Conservation (phyloP, 1,140 invertebrate genomes). For the Whitmania pigra region DNA sequence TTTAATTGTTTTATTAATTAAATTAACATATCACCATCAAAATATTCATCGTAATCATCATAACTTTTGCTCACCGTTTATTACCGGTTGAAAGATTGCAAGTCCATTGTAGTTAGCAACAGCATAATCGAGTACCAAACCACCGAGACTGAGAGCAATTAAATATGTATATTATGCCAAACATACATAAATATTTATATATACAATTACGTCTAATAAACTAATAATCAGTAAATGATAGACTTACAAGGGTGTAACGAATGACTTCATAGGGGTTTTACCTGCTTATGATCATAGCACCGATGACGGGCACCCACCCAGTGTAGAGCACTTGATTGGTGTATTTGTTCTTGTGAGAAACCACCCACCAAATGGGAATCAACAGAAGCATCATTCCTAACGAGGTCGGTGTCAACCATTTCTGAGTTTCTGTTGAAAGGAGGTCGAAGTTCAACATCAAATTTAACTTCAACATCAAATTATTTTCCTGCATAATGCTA, state of each 20-base stretch:
- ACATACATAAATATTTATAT: too few species aligned
- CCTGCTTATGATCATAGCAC: constrained; percentile 46
- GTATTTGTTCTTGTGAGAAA: constrained; percentile 41
- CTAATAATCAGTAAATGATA: too few species aligned
- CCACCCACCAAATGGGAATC: constrained; percentile 46
- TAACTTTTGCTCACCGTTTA: constrained; percentile 35
- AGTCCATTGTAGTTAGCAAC: constrained; percentile 37
- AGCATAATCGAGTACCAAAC: constrained; percentile 40
- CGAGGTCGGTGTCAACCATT: constrained; percentile 52
- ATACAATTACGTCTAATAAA: too few species aligned
- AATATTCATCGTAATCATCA: too few species aligned
- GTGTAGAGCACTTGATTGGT: constrained; percentile 40
- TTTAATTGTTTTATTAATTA: too few species aligned
- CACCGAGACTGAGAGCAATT: constrained; percentile 36
- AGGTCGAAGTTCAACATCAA: too few species aligned
- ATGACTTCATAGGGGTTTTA: constrained; percentile 23
- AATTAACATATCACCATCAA: too few species aligned
- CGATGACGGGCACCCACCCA: constrained; percentile 45
- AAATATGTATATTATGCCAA: neutral
- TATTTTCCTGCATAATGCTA: too few species aligned
- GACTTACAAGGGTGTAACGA: too few species aligned
- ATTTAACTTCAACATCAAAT: too few species aligned
- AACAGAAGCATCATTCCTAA: constrained; percentile 50
- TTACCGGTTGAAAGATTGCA: constrained; percentile 42
- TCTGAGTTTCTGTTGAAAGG: constrained; percentile 37